Evolutionary conservation across 2,888 invertebrate genomes (phyloP).

Genomic region (Acleris sparsana): DNA sequence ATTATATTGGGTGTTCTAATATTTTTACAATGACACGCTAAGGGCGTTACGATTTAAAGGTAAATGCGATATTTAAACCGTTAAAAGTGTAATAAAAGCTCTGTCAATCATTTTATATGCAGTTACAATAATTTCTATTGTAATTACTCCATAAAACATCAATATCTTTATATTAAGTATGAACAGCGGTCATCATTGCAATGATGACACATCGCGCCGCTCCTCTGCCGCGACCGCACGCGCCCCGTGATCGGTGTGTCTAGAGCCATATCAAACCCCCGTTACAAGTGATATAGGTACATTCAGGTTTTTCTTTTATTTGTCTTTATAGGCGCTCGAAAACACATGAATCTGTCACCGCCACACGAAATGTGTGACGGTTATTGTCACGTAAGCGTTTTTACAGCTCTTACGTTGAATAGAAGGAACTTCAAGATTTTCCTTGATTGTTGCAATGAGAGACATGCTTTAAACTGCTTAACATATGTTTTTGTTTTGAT

Average conservation of each 20-base stretch:
- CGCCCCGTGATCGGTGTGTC: too few relatives aligned
- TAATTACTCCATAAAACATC: too few relatives aligned
- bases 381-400: slow-evolving; percentile 8
- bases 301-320: slow-evolving; percentile 14
- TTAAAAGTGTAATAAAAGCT: too few relatives aligned
- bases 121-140: too few relatives aligned
- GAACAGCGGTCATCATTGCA: too few relatives aligned
- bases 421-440: slow-evolving; percentile 5
- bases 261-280: too few relatives aligned
- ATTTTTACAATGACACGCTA: background rate
- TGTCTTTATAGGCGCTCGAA: slow-evolving; percentile 2
- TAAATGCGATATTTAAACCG: too few relatives aligned
- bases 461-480: background rate
- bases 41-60: background rate
- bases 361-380: slow-evolving; percentile 21
- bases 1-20: slow-evolving; percentile 4
- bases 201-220: too few relatives aligned
- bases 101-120: too few relatives aligned
- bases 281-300: background rate
- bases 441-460: background rate
- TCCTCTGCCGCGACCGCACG: too few relatives aligned
- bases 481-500: too few relatives aligned
- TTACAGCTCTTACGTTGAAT: slow-evolving; percentile 10
- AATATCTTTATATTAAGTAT: too few relatives aligned
- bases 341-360: slow-evolving; percentile 23